Percentiles rank a stretch among this genome's conserved stretches.
Evolutionary conservation across 2,888 invertebrate genomes (phyloP).

Genomic region (Yponomeuta malinellus): DNA sequence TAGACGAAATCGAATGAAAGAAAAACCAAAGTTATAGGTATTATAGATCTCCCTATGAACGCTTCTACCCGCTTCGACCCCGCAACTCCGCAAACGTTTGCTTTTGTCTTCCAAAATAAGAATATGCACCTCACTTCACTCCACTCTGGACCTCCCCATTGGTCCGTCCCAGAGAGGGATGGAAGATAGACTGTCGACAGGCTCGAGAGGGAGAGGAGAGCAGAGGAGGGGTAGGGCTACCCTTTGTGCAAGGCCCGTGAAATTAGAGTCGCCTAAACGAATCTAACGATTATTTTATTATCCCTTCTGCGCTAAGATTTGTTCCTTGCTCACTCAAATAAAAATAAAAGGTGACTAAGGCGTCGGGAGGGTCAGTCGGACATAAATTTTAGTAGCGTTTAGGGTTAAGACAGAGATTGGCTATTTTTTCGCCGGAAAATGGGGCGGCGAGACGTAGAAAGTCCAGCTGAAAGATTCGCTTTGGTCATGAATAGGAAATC

Average conservation of each 20-base stretch:
- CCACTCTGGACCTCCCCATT: conserved; percentile 47
- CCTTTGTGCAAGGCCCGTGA: conserved; percentile 73
- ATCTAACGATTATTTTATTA: conserved; percentile 77
- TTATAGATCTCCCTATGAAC: neutral
- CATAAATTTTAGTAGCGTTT: conserved; percentile 63
- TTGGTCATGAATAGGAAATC: no score
- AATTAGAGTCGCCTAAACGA: conserved; percentile 75
- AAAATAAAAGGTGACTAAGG: conserved; percentile 75
- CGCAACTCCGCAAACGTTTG: conserved; percentile 52
- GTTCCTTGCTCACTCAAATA: conserved; percentile 76
- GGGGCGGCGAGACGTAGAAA: neutral
- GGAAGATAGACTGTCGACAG: conserved; percentile 18
- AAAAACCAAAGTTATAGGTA: neutral
- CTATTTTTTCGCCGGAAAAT: conserved; percentile 18
- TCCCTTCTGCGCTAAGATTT: conserved; percentile 75
- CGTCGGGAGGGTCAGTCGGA: conserved; percentile 65
- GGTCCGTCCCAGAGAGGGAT: conserved; percentile 47
- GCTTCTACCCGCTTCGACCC: neutral
- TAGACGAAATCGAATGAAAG: no score
- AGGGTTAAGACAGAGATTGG: conserved; percentile 51
- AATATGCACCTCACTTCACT: conserved; percentile 32
- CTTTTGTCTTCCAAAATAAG: conserved; percentile 40
- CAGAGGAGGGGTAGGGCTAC: conserved; percentile 50
- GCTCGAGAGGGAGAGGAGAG: conserved; percentile 27
- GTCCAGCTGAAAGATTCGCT: neutral